Percentiles rank a stretch among this genome's conserved stretches.
Evolutionary conservation across 2,113 vertebrate genomes (phyloP).

Genomic region (Grus americana): DNA sequence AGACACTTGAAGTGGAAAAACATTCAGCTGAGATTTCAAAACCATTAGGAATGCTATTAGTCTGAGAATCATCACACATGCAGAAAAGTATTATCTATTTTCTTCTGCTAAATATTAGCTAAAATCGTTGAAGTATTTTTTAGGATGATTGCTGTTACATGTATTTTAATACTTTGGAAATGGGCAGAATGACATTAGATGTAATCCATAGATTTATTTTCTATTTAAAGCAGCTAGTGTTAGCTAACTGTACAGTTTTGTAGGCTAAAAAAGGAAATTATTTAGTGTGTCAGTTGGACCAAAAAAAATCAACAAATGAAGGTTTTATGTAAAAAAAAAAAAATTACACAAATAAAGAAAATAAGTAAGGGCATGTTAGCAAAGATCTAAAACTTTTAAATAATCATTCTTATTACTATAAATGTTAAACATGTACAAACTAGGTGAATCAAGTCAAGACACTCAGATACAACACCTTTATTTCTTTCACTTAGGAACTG

Average conservation of each 20-base stretch:
- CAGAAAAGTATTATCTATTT: background rate
- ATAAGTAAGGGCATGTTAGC: background rate
- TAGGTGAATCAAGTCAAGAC: background rate
- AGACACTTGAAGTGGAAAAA: background rate
- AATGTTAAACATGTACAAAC: background rate
- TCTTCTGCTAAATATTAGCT: background rate
- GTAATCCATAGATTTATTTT: background rate
- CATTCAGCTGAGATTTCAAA: background rate
- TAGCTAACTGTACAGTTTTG: background rate
- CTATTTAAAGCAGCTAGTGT: background rate
- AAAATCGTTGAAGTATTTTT: background rate
- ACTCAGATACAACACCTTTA: background rate
- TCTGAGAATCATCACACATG: background rate
- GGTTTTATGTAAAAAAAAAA: background rate
- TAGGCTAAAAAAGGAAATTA: background rate
- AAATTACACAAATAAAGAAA: background rate
- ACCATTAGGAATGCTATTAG: background rate
- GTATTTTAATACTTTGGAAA: background rate
- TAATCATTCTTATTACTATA: background rate
- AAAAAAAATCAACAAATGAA: background rate
- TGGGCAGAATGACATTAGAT: background rate
- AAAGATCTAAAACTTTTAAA: background rate
- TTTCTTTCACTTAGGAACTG: conserved; percentile 24
- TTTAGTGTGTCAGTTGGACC: background rate
- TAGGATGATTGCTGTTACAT: background rate